These are phyloP conservation scores for Chiroxiphia lanceolata DNA, from an alignment of 2,797 vertebrate genomes.

Conservation along the genomic window DNA sequence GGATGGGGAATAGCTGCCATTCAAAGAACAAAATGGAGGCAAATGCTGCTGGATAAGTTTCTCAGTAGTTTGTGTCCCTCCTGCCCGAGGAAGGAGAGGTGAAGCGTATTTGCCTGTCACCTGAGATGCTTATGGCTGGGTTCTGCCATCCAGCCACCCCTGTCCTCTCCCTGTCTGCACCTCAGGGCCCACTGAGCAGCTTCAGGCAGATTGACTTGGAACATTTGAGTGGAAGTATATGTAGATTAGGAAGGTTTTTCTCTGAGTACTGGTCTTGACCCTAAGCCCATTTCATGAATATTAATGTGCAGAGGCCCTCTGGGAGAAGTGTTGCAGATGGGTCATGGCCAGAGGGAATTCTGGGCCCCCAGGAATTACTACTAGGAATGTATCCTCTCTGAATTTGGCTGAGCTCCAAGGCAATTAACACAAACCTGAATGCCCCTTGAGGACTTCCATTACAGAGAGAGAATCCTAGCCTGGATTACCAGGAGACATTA, in stretches of 20 bases:
- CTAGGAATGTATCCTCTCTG: not conserved
- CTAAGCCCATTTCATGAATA: not conserved
- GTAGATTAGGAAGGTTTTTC: not conserved
- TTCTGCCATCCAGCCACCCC: not conserved
- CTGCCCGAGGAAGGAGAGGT: not conserved
- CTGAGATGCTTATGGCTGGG: not conserved
- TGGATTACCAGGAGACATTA: not conserved
- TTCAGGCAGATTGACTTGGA: rapidly evolving
- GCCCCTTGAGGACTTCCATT: not conserved
- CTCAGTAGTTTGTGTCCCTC: not conserved
- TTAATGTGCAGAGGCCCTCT: not conserved
- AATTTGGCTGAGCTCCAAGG: not conserved
- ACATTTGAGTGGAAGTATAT: not conserved
- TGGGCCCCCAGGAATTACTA: not conserved
- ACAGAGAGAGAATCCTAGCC: not conserved
- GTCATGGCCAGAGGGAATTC: not conserved
- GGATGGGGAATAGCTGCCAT: not conserved
- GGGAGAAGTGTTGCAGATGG: not conserved
- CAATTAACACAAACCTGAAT: slow-evolving; percentile 17
- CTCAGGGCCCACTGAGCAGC: rapidly evolving
- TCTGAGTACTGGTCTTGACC: not conserved
- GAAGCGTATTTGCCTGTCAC: not conserved
- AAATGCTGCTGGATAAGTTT: not conserved
- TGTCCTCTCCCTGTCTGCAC: not conserved
- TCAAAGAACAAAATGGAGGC: not conserved